A percentile compares a stretch with the other conserved stretches of the same genome.
phyloP scores from a whole-genome alignment of 2,888 invertebrate species.

The Griposia aprilina region DNA sequence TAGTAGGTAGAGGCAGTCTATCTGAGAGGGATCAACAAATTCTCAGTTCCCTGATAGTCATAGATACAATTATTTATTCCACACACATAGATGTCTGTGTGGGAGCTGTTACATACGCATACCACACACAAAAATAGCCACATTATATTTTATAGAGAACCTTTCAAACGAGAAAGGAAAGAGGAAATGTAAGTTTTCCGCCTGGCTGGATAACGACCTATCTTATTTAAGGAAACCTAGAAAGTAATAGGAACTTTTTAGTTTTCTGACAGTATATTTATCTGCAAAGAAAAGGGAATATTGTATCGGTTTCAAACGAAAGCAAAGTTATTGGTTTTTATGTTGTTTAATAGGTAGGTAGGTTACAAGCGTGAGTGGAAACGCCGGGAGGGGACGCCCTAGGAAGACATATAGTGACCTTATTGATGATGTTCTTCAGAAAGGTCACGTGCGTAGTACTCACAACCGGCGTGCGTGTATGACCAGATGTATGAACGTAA shows the following conservation, averaged over 20 bases:
- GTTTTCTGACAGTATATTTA: background rate
- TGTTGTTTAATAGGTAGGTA: no score
- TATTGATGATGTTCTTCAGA: no score
- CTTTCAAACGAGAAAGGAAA: slow-evolving; percentile 43
- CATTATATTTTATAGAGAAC: slow-evolving; percentile 50
- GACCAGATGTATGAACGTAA: no score
- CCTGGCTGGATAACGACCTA: slow-evolving; percentile 31
- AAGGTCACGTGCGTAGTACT: no score
- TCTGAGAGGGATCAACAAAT: no score
- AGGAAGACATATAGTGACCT: no score
- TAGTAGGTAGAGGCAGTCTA: no score
- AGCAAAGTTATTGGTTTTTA: background rate
- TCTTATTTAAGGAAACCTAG: slow-evolving; percentile 34
- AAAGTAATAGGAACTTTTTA: slow-evolving; percentile 23
- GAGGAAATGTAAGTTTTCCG: slow-evolving; percentile 47
- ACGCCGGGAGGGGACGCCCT: no score
- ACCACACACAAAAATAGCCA: slow-evolving; percentile 14
- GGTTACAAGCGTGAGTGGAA: no score
- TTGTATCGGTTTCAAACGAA: background rate
- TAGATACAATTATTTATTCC: background rate
- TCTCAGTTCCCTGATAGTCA: no score
- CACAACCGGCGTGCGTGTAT: no score
- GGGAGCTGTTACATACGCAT: background rate
- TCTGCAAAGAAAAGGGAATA: background rate
- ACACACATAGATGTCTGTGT: background rate